A percentile compares a stretch with the other conserved stretches of the same genome.
Evolutionary conservation across 2,888 invertebrate species (phyloP).

Genomic region (Napeogenes inachia): DNA sequence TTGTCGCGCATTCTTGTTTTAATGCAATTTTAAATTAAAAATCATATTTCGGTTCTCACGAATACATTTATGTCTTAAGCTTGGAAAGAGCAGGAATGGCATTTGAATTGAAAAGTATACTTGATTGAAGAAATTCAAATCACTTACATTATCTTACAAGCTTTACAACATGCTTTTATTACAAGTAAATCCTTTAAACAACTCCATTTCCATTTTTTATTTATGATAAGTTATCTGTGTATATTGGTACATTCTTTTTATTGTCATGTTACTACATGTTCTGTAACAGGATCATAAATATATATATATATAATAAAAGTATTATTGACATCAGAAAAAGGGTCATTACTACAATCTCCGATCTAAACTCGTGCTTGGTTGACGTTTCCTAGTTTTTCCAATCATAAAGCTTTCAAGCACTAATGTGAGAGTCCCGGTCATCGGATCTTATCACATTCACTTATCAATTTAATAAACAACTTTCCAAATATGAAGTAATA

Average conservation of each 20-base stretch:
- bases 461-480: slow-evolving; percentile 41
- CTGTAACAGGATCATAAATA: not conserved
- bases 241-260: too few relatives aligned
- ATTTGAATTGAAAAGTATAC: not conserved
- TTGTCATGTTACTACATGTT: not conserved
- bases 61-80: slow-evolving; percentile 14
- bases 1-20: slow-evolving; percentile 26
- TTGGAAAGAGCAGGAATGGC: not conserved
- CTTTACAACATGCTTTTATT: not conserved
- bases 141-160: not conserved
- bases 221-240: too few relatives aligned
- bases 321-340: slow-evolving; percentile 29
- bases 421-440: slow-evolving; percentile 29
- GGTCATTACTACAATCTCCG: slow-evolving; percentile 33
- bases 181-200: not conserved
- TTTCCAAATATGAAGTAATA: slow-evolving; percentile 44
- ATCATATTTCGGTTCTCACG: slow-evolving; percentile 15
- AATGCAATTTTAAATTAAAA: slow-evolving; percentile 26
- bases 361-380: slow-evolving; percentile 28
- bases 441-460: slow-evolving; percentile 34
- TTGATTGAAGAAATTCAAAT: not conserved
- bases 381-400: slow-evolving; percentile 30
- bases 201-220: too few relatives aligned
- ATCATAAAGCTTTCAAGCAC: slow-evolving; percentile 30
- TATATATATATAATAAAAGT: slow-evolving; percentile 8